Conservation (phyloP, 2,113 vertebrate genomes). For the Odocoileus virginianus region DNA sequence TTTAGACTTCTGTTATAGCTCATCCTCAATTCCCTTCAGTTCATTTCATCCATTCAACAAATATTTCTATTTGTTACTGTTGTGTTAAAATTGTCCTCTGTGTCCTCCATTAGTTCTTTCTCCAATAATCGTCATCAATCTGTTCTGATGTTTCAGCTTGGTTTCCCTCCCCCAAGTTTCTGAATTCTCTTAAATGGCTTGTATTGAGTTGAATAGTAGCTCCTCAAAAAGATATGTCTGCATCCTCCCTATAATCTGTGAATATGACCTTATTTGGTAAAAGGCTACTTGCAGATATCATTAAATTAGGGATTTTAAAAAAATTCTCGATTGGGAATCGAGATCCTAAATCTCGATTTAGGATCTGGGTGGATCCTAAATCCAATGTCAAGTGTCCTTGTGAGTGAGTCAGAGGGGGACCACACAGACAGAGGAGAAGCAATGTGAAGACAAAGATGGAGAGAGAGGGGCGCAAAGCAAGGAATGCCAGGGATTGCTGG, state of each 20-base stretch:
- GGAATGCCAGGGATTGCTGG: rapidly evolving
- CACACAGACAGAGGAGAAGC: background rate
- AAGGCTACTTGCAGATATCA: background rate
- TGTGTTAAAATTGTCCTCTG: background rate
- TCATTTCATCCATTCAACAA: background rate
- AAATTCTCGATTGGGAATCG: background rate
- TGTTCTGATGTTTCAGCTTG: background rate
- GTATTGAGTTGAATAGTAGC: background rate
- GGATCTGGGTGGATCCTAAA: background rate
- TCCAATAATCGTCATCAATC: background rate
- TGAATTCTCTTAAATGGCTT: background rate
- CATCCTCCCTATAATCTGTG: background rate
- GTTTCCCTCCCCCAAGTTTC: background rate
- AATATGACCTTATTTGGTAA: background rate
- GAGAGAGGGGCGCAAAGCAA: background rate
- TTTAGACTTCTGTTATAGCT: background rate
- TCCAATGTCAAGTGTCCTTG: background rate
- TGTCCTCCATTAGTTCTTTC: background rate
- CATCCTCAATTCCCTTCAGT: background rate
- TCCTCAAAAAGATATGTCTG: background rate
- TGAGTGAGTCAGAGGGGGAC: background rate
- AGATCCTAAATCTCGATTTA: no score
- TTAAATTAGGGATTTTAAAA: background rate
- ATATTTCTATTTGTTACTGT: background rate
- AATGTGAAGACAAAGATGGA: background rate